These are phyloP conservation scores for Cyrtorhinus lividipennis DNA, from an alignment of 1,140 invertebrate genomes.

Conservation along the genomic window DNA sequence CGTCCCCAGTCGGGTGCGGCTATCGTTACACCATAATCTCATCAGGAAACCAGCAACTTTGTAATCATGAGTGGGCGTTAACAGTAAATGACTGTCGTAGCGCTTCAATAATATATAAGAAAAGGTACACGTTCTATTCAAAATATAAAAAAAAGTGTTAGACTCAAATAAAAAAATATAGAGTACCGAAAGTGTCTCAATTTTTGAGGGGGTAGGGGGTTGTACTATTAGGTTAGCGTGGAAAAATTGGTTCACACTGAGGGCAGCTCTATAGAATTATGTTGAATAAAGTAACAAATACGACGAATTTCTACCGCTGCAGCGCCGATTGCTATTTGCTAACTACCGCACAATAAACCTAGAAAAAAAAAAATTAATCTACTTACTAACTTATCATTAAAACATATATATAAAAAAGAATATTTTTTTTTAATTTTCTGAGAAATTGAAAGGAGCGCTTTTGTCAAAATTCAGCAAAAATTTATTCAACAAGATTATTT, in stretches of 20 bases:
- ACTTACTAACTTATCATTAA: slow-evolving; percentile 20
- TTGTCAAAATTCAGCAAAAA: neutral
- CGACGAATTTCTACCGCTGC: neutral
- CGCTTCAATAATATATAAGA: too few relatives aligned
- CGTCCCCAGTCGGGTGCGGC: neutral
- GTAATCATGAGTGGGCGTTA: too few relatives aligned
- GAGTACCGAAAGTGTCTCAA: neutral
- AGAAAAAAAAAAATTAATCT: slow-evolving; percentile 17
- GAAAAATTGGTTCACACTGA: too few relatives aligned
- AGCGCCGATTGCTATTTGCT: neutral
- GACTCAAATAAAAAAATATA: neutral
- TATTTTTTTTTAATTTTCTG: neutral
- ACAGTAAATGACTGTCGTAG: too few relatives aligned
- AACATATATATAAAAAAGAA: slow-evolving; percentile 19
- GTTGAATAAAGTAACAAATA: neutral
- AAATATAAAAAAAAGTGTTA: too few relatives aligned
- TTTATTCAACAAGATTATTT: neutral
- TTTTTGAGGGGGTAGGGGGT: too few relatives aligned
- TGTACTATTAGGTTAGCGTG: too few relatives aligned
- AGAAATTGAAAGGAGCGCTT: neutral
- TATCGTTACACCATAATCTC: neutral
- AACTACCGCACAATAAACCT: slow-evolving; percentile 15
- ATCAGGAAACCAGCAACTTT: neutral
- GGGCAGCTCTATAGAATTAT: too few relatives aligned
- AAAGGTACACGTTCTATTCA: too few relatives aligned